Evolutionary conservation across 2,797 vertebrate genomes (phyloP).

Genomic region (Muraenolepis orangiensis): DNA sequence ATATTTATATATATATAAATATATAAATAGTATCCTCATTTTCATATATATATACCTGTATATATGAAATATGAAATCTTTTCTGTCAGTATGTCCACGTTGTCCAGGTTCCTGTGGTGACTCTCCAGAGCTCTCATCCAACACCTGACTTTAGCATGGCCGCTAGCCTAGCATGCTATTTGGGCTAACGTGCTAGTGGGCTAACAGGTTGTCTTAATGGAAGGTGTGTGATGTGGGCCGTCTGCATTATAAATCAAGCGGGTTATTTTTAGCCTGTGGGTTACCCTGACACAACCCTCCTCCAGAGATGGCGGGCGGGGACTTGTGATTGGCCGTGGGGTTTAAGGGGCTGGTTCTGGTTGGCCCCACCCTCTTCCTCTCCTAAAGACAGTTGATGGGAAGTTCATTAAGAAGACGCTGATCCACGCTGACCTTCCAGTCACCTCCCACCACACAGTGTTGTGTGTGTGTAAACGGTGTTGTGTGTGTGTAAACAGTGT

Average conservation of each 20-base stretch:
- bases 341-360: not conserved
- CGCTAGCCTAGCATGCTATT: not conserved
- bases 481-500: too few relatives aligned
- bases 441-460: too few relatives aligned
- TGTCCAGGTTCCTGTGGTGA: not conserved
- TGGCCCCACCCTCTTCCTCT: not conserved
- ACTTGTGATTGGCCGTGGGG: not conserved
- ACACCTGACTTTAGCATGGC: slow-evolving; percentile 38
- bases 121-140: slow-evolving; percentile 4
- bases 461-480: not conserved
- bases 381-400: not conserved
- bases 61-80: not conserved
- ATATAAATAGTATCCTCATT: too few relatives aligned
- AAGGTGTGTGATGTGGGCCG: slow-evolving; percentile 29
- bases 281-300: slow-evolving; percentile 51
- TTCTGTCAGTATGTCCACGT: not conserved
- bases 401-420: not conserved
- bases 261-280: slow-evolving; percentile 69
- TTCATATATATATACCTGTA: not conserved
- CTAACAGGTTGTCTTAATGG: slow-evolving; percentile 34
- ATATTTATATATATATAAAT: not conserved
- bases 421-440: too few relatives aligned
- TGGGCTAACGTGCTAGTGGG: not conserved
- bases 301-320: not conserved
- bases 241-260: slow-evolving; percentile 68